phyloP scores from a whole-genome alignment of 2,888 invertebrate genomes.

The Phorcus lineatus region DNA sequence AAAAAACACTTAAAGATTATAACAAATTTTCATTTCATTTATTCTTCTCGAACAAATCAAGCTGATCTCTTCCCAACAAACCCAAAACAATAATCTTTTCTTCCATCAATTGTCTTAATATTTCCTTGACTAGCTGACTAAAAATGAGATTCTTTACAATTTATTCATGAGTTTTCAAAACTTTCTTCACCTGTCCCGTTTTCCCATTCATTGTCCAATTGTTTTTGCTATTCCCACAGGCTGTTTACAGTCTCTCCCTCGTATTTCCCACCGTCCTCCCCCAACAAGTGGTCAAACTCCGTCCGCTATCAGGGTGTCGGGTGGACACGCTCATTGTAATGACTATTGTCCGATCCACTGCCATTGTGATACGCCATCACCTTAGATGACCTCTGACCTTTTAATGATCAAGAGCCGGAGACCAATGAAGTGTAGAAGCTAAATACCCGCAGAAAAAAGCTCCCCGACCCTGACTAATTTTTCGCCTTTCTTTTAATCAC shows the following conservation, averaged over 20 bases:
- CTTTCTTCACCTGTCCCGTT: too few relatives aligned
- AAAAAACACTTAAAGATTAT: too few relatives aligned
- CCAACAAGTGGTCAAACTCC: slow-evolving; percentile 5
- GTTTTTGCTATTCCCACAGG: neutral
- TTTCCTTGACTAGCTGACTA: too few relatives aligned
- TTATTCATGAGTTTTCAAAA: too few relatives aligned
- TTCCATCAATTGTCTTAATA: too few relatives aligned
- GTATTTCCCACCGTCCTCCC: neutral
- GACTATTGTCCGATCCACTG: neutral
- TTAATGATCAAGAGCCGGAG: neutral
- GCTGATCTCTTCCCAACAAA: too few relatives aligned
- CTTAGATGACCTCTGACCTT: neutral
- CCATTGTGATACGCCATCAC: slow-evolving; percentile 3
- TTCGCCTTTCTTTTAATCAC: neutral
- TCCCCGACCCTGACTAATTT: neutral
- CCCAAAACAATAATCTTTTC: too few relatives aligned
- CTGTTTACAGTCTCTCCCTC: neutral
- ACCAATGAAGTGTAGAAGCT: neutral
- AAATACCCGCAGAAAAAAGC: neutral
- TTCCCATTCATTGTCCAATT: neutral
- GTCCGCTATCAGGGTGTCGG: neutral
- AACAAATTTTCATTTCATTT: too few relatives aligned
- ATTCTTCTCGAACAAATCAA: too few relatives aligned
- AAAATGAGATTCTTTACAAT: too few relatives aligned
- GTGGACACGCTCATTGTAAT: neutral